These are phyloP conservation scores for Nettapus auritus DNA, from an alignment of 2,113 vertebrate genomes.

Conservation along the genomic window DNA sequence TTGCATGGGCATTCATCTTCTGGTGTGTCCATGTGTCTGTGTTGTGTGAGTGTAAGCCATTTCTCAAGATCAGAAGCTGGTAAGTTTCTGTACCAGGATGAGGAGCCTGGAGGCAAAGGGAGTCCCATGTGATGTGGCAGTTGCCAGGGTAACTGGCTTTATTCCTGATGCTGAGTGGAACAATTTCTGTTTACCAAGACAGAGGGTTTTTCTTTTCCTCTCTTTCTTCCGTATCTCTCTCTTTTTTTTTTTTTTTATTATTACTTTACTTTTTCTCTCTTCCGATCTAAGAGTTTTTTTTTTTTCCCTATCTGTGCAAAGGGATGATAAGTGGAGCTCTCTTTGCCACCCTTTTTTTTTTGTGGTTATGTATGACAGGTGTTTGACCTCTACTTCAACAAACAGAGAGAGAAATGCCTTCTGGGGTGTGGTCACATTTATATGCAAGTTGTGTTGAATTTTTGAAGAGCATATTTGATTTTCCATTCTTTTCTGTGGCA, in stretches of 20 bases:
- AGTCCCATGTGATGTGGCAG: slow-evolving; percentile 10
- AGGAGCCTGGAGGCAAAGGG: slow-evolving; percentile 6
- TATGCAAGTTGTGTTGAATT: background rate
- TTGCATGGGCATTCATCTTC: background rate
- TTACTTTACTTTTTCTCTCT: too few relatives aligned
- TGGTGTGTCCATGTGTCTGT: background rate
- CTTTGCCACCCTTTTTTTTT: slow-evolving; percentile 43
- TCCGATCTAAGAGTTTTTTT: too few relatives aligned
- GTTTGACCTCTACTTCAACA: slow-evolving; percentile 38
- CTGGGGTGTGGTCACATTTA: slow-evolving; percentile 15
- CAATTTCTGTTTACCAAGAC: background rate
- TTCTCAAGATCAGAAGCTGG: background rate
- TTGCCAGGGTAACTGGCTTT: slow-evolving; percentile 65
- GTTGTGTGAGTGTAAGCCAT: background rate
- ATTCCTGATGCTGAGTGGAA: slow-evolving; percentile 9
- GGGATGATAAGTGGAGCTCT: slow-evolving; percentile 3
- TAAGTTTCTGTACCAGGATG: background rate
- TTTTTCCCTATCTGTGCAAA: background rate
- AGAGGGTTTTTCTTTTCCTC: background rate
- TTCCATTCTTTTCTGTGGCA: slow-evolving; percentile 25
- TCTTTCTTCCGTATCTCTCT: background rate
- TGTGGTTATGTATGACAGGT: background rate
- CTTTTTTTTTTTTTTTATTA: background rate
- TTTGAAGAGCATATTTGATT: slow-evolving; percentile 39
- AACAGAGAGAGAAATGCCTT: background rate